These are phyloP conservation scores for Odontamblyopus lacepedii DNA, from an alignment of 2,797 vertebrate genomes.

Conservation along the genomic window DNA sequence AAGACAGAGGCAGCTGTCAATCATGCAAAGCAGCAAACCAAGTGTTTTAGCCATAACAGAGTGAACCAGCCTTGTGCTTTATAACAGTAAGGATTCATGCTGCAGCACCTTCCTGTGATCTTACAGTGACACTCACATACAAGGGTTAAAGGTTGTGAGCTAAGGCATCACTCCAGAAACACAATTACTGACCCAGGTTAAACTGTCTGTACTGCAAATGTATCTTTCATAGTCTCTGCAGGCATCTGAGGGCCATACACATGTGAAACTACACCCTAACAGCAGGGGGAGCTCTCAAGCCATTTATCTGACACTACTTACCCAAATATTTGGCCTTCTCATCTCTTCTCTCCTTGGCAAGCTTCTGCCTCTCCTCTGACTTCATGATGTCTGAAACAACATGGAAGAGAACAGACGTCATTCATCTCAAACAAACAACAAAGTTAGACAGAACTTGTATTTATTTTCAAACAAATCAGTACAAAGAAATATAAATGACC, in stretches of 20 bases:
- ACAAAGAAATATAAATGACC: no score
- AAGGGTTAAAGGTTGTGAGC: constrained; percentile 17
- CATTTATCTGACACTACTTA: constrained; percentile 64
- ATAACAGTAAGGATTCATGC: constrained; percentile 19
- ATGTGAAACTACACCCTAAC: constrained; percentile 40
- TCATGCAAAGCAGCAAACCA: constrained; percentile 80
- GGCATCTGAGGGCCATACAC: constrained; percentile 19
- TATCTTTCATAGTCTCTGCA: no score
- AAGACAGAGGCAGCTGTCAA: constrained; percentile 80
- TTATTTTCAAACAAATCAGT: background rate
- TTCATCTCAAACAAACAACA: background rate
- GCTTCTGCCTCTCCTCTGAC: constrained; percentile 90
- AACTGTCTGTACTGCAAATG: constrained; percentile 22
- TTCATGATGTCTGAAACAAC: constrained; percentile 82
- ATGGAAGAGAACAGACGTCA: background rate
- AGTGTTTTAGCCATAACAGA: constrained; percentile 35
- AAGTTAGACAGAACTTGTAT: background rate
- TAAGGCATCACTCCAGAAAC: constrained; percentile 21
- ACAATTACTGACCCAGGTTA: constrained; percentile 17
- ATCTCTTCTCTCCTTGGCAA: constrained; percentile 91
- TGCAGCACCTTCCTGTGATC: background rate
- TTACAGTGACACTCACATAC: constrained; percentile 8
- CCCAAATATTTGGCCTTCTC: constrained; percentile 94
- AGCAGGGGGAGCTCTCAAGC: constrained; percentile 68
- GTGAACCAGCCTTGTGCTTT: constrained; percentile 44